Evolutionary conservation across 2,888 invertebrate genomes (phyloP), one percentile per base, ranked within the genome.

Genomic region (Piscicola geometra): DNA sequence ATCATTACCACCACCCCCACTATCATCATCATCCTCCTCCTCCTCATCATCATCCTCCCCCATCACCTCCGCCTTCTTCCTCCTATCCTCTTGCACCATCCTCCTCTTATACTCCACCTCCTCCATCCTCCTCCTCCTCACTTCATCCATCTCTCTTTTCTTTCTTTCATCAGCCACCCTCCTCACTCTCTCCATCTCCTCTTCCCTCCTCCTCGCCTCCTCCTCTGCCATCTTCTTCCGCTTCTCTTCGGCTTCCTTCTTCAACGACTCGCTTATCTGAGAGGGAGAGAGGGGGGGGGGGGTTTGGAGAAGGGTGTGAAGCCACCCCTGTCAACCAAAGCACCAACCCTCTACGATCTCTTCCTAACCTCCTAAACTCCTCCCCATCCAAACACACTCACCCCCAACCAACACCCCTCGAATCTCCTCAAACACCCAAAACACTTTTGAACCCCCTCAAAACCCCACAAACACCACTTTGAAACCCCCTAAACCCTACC

Each of bases 261-360:
- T 33, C 35, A 73, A 30, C 12, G 73, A 47, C 52, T 73, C 73
- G 9, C 56, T 73, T 9, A 73, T 52, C 73, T 73, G 73, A n/a
- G 52, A 28, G 21, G 1, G 9, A 33, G 3, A 25, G 5, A n/a
- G n/a, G n/a, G n/a, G n/a, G n/a, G n/a, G n/a, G n/a, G n/a, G n/a
- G n/a, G n/a, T n/a, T n/a, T n/a, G 5, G 32, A 5, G 21, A 47
- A 21, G n/a, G n/a, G n/a, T n/a, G n/a, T n/a, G n/a, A n/a, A n/a
- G n/a, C n/a, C n/a, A n/a, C n/a, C n/a, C n/a, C n/a, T n/a, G n/a
- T n/a, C n/a, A n/a, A n/a, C n/a, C n/a, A n/a, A n/a, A n/a, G n/a
- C n/a, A n/a, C n/a, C n/a, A n/a, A n/a, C n/a, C n/a, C n/a, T n/a
- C n/a, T n/a, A n/a, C n/a, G n/a, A n/a, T n/a, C n/a, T n/a, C n/a